Base-by-base conservation (phyloP, 2,888 invertebrate species). In the Drosophila tanythrix region DNA sequence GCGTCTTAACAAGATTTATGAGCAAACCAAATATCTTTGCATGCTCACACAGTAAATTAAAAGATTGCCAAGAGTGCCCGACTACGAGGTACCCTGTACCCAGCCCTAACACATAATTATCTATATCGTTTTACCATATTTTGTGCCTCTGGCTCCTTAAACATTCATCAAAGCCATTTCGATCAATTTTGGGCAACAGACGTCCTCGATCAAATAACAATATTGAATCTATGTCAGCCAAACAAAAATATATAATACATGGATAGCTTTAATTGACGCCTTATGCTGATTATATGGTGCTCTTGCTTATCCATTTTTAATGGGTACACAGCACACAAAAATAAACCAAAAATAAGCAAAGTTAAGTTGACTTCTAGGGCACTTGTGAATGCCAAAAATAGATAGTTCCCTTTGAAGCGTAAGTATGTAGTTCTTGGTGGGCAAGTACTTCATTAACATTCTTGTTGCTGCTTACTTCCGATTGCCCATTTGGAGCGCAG, bases 371-470 rank as follows among this genome's bases (percentile, higher is more conserved):
- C 65, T 81, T 81, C 58, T 76, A 73, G 70, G 31, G 77, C 77
- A 83, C 83, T 83, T 80, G 71, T 70, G 61, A 53, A 43, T 71
- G 62, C 83, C 81, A 70, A 77, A 83, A 81, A 81, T 81, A 83
- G 81, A 64, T 53, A 58, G 65, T 70, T 80, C 70, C 71, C 64
- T 74, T 77, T 67, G 40, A 36, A 33, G 15, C 61, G 27, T 31
- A 70, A 48, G 56, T 46, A 61, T 38, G 53, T 53, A 62, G 50
- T 43, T 53, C 53, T 43, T 18, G 48, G 71, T 61, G 77, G 53
- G 50, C 79, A 52, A 62, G 38, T 62, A 40, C 40, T 36, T 79
- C 65, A 79, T 74, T 60, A 79, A 58, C 56, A 77, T 74, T 74
- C 75, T 75, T 70, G 65, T 13, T 40, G 56, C 59, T 51, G 31